A percentile compares a stretch with the other conserved stretches of the same genome.
Evolutionary conservation across 2,113 vertebrate species (phyloP).

Genomic region (Rynchops niger): DNA sequence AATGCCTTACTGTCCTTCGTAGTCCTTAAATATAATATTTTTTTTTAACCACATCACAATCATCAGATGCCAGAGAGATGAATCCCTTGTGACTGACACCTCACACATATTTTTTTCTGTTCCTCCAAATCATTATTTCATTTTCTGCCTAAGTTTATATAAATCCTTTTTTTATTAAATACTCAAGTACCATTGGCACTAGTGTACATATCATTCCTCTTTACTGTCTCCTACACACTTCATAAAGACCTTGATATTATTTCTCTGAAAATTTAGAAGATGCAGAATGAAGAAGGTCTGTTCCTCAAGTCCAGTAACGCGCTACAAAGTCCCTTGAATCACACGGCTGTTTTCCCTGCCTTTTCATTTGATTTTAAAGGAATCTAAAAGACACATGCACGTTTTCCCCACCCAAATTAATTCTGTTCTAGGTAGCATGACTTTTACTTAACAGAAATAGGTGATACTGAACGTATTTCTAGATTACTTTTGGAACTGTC

Average conservation of each 20-base stretch:
- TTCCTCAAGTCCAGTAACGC: background rate
- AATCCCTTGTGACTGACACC: background rate
- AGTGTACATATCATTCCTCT: background rate
- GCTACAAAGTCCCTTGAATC: background rate
- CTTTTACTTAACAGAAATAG: background rate
- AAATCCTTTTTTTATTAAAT: conserved; percentile 31
- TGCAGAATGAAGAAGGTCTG: background rate
- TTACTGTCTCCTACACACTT: background rate
- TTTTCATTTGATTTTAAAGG: background rate
- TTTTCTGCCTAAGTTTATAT: background rate
- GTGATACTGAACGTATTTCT: background rate
- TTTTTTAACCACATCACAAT: background rate
- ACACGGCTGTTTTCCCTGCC: background rate
- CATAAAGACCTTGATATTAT: background rate
- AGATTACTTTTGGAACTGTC: background rate
- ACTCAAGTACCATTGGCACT: background rate
- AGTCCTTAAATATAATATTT: background rate
- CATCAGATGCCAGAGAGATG: background rate
- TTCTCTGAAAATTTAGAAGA: background rate
- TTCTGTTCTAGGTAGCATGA: background rate
- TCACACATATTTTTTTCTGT: background rate
- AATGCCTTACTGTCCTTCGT: background rate
- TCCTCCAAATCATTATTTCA: background rate
- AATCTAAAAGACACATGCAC: background rate
- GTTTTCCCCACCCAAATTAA: background rate